phyloP scores from a whole-genome alignment of 2,888 invertebrate species.

The Brachyopa scutellaris region DNA sequence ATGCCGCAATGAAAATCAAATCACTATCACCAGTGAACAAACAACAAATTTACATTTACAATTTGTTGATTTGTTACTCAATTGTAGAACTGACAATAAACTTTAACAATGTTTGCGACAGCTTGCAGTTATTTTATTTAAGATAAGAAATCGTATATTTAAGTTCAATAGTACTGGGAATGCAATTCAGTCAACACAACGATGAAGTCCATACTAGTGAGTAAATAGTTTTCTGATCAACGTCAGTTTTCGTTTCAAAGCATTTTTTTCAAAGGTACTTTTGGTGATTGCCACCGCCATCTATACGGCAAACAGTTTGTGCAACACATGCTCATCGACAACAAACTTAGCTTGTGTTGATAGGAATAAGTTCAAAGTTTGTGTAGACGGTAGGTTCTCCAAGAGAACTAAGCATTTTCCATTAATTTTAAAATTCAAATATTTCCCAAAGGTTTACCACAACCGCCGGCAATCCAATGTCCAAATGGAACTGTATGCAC shows the following conservation, averaged over 20 bases:
- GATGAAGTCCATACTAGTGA: constrained; percentile 1
- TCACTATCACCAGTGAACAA: not conserved
- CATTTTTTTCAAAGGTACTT: not conserved
- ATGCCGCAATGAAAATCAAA: no score
- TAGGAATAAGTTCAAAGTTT: constrained; percentile 7
- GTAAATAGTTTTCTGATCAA: not conserved
- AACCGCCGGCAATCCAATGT: not conserved
- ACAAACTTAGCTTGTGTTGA: constrained; percentile 29
- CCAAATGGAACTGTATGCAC: constrained; percentile 42
- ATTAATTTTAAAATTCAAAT: not conserved
- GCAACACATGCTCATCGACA: constrained; percentile 24
- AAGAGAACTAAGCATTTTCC: no score
- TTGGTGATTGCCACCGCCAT: not conserved
- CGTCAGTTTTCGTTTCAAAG: no score
- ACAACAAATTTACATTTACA: not conserved
- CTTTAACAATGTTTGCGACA: not conserved
- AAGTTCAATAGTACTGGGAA: not conserved
- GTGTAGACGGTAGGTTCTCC: constrained; percentile 23
- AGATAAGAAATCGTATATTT: constrained; percentile 6
- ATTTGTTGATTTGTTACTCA: not conserved
- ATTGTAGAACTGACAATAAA: not conserved
- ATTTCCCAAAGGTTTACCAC: constrained; percentile 9
- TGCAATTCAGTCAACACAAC: not conserved
- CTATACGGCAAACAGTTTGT: constrained; percentile 3
- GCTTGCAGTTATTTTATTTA: not conserved